Percentiles rank a stretch among this genome's conserved stretches.
phyloP scores from a whole-genome alignment of 53 echinoderm and acorn worm genomes.

The Echinarachnius parma region DNA sequence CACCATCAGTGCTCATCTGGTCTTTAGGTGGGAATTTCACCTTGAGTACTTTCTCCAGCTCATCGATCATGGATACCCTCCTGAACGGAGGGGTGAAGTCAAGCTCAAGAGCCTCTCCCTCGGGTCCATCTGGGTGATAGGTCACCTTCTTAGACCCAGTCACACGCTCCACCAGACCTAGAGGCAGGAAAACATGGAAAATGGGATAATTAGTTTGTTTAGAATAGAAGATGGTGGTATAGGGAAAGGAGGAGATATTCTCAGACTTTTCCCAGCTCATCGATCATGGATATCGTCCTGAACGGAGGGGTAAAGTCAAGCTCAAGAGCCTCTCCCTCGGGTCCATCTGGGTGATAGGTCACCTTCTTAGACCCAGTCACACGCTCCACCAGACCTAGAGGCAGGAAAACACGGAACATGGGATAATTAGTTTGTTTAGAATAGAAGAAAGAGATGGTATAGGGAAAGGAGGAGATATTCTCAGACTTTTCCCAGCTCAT shows the following conservation, averaged over 20 bases:
- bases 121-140: conserved; percentile 94
- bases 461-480: too few relatives aligned
- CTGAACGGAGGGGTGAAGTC: conserved; percentile 96
- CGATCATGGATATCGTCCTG: conserved; percentile 82
- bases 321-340: conserved; percentile 84
- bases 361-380: conserved; percentile 59
- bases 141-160: conserved; percentile 52
- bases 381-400: conserved; percentile 80
- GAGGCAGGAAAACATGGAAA: neutral
- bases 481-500: too few relatives aligned
- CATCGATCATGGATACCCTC: conserved; percentile 85
- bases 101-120: conserved; percentile 80
- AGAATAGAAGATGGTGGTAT: too few relatives aligned
- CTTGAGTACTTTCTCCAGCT: conserved; percentile 74
- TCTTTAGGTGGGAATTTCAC: conserved; percentile 80
- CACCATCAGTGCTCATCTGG: conserved; percentile 66
- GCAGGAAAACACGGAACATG: neutral
- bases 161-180: conserved; percentile 88
- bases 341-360: conserved; percentile 86
- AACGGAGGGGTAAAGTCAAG: conserved; percentile 96
- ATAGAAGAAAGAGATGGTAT: too few relatives aligned
- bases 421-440: too few relatives aligned
- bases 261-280: too few relatives aligned
- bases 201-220: too few relatives aligned
- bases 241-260: too few relatives aligned